Conservation (phyloP, 92 coral and sea anemone genomes). For the Montipora capitata region DNA sequence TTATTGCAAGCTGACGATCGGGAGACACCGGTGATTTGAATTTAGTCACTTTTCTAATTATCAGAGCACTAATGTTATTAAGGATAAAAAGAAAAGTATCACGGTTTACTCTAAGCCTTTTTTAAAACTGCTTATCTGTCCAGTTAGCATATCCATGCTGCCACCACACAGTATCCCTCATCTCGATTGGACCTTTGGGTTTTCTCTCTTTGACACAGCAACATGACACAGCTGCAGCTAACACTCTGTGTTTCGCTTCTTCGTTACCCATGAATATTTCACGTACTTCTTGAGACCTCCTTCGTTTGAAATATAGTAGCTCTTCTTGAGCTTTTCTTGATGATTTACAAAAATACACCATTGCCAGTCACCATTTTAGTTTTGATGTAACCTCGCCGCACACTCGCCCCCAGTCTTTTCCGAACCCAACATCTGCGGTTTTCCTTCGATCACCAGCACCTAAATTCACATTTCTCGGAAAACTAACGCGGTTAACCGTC, state of each 20-base stretch:
- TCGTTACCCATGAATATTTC: conserved; percentile 25
- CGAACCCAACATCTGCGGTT: conserved; percentile 56
- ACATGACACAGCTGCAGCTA: conserved; percentile 30
- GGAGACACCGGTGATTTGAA: no score
- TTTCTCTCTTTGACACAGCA: conserved; percentile 33
- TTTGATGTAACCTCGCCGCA: conserved; percentile 42
- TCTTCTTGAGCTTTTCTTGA: conserved; percentile 27
- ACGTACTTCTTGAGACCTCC: conserved; percentile 13
- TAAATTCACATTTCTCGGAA: conserved; percentile 38
- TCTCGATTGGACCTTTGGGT: conserved; percentile 43
- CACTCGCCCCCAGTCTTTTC: conserved; percentile 61
- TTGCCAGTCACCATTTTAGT: conserved; percentile 19
- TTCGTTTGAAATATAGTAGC: no score
- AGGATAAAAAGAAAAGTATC: conserved; percentile 37
- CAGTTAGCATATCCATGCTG: conserved; percentile 58
- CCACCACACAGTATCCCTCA: conserved; percentile 61
- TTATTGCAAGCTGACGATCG: conserved; percentile 39
- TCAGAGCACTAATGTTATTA: background rate
- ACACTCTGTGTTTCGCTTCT: conserved; percentile 38
- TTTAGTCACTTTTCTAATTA: background rate
- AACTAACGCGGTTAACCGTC: conserved; percentile 9
- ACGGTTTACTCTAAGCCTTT: conserved; percentile 50
- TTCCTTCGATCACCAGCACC: conserved; percentile 51
- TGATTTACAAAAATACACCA: conserved; percentile 39
- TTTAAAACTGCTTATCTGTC: conserved; percentile 63